Evolutionary conservation across 2,113 vertebrate species (phyloP), one percentile per base, ranked within the genome.

Genomic region (Clinocottus analis): DNA sequence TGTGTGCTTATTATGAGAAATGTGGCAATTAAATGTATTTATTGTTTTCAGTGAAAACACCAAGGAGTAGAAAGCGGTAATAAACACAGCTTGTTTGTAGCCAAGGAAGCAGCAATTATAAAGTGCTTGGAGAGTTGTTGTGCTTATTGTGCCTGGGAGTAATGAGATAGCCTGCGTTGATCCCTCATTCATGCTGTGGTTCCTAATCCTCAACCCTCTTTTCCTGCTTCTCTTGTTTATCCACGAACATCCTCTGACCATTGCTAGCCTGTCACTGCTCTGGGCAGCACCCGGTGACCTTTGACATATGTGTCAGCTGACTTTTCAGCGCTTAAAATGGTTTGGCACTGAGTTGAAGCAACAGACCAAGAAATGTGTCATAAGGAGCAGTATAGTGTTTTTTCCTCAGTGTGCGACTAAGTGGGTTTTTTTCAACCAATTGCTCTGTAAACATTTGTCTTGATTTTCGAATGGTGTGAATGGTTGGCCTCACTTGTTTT

Each of bases 121-220:
- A 93, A 93, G 73, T 90, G 88, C 83, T 93, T 86, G 84, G 87
- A 85, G 86, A 86, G 77, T 85, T 82, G 85, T 87, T 87, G 81
- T 83, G 80, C 86, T 90, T 87, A 88, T 90, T 90, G 85, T 88
- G 74, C 74, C 56, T 82, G 65, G 63, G 84, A 73, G 82, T 94
- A 95, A 94, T 93, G 87, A 90, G 93, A 88, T 83, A 85, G 85
- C 72, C 90, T 90, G 92, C 59, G 39, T 89, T 94, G 92, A 93
- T 95, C 94, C 80, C 78, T 80, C 78, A 85, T 78, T 91, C 89
- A 91, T 91, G 93, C 92, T 93, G 84, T 90, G 90, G 64, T 47
- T 79, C 59, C 89, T 90, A 92, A 88, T 95, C 86, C 94, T 87
- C 69, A 77, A 41, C 59, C 72, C 71, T 85, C 92, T 83, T 94